phyloP scores from a whole-genome alignment of 1,140 invertebrate species.

The Drosophila bifasciata region DNA sequence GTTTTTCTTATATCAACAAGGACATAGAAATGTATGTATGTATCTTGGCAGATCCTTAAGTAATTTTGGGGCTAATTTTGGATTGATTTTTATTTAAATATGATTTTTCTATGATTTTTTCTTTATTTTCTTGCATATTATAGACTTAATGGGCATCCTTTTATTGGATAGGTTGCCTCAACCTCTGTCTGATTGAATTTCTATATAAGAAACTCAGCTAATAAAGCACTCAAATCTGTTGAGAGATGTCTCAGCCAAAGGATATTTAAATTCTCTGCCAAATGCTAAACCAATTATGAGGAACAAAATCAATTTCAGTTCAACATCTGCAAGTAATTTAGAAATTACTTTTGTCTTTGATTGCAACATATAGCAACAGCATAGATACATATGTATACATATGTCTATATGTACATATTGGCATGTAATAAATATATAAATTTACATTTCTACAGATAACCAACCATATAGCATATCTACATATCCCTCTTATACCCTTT shows the following conservation, averaged over 20 bases:
- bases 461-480: constrained; percentile 14
- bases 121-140: too few relatives aligned
- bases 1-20: constrained; percentile 2
- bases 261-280: not conserved
- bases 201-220: too few relatives aligned
- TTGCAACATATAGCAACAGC: too few relatives aligned
- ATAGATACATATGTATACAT: constrained; percentile 30
- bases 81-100: not conserved
- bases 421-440: too few relatives aligned
- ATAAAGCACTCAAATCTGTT: too few relatives aligned
- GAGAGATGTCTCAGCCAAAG: too few relatives aligned
- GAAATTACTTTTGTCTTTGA: constrained; percentile 13
- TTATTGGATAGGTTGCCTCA: not conserved
- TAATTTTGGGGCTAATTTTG: not conserved
- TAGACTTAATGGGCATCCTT: too few relatives aligned
- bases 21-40: not conserved
- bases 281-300: not conserved
- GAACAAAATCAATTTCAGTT: too few relatives aligned
- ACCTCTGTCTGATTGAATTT: too few relatives aligned
- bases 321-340: too few relatives aligned
- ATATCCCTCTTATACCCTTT: constrained; percentile 38
- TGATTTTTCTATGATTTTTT: too few relatives aligned
- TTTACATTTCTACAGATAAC: constrained; percentile 12
- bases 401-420: constrained; percentile 21
- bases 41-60: not conserved